Evolutionary conservation across 1,140 invertebrate genomes (phyloP), one percentile per base, ranked within the genome.

Genomic region (Coboldia fuscipes): DNA sequence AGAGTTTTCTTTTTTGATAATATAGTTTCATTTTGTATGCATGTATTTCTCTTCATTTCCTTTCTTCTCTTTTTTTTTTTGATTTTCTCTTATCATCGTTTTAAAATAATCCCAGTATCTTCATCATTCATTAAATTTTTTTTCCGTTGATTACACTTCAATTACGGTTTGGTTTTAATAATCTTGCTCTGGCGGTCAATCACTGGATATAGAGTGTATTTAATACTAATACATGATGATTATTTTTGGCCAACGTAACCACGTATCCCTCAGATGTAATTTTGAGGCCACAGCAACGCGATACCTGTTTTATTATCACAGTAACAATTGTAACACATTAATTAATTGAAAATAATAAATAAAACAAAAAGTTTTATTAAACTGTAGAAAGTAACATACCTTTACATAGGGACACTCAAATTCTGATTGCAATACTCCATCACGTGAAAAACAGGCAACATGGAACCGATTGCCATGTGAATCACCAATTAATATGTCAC

Each of bases 381-480:
- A 7, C n/a, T 24, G 23, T 24, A 24, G n/a, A 8, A 7, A 24
- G 14, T 15, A n/a, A 45, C 51, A 55, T 60, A 82, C 80, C 68
- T 94, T 96, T 29, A 93, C 84, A 57, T 90, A 84, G 7, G 88
- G 88, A 60, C 89, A 96, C 57, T 94, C 86, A 54, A 92, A 94
- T 51, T 96, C 88, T 1, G 82, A 81, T 47, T 92, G 74, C 14
- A 92, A 64, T 27, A 70, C 69, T 15, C 85, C 86, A 51, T 85
- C 81, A 37, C 79, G 68, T 17, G 75, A 75, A 56, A 93, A 96
- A 16, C 93, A 85, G 34, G 86, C 86, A 30, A 96, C 85, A 54
- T 96, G 90, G 53, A 96, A 94, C 44, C 88, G 74, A 63, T 97
- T 97, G 12, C 90, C 90, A 62, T 97, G 90, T 9, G 88, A 93